Percentiles rank a stretch among this genome's conserved stretches.
These are phyloP conservation scores for Paedocypris micromegethes DNA, from an alignment of 2,797 vertebrate genomes.

Conservation along the genomic window DNA sequence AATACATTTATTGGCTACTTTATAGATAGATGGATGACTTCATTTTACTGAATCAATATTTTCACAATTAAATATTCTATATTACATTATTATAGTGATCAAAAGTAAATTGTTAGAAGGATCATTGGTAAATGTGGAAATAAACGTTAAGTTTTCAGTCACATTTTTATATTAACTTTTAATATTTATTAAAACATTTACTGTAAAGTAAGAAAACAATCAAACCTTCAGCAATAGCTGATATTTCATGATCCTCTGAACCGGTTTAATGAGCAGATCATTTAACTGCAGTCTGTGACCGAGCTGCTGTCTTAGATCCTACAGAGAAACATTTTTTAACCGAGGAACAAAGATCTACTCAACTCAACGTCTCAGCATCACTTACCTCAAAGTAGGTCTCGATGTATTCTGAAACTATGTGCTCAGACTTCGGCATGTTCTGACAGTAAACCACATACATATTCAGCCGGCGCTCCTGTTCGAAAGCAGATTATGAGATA, in stretches of 20 bases:
- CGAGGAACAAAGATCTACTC: background rate
- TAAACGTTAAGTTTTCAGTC: too few species aligned
- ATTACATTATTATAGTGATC: too few species aligned
- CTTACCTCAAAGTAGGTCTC: conserved; percentile 96
- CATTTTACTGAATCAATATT: too few species aligned
- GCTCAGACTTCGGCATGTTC: conserved; percentile 97
- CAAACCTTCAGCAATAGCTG: conserved; percentile 90
- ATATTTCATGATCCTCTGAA: conserved; percentile 98
- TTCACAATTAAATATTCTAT: too few species aligned
- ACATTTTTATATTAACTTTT: too few species aligned
- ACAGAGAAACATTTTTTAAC: conserved; percentile 12
- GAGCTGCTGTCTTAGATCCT: conserved; percentile 90
- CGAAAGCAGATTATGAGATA: too few species aligned
- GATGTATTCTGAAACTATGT: conserved; percentile 94
- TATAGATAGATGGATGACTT: too few species aligned
- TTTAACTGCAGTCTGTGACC: conserved; percentile 93
- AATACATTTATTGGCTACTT: too few species aligned
- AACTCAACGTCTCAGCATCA: conserved; percentile 10
- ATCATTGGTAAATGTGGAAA: too few species aligned
- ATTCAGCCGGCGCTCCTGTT: conserved; percentile 90
- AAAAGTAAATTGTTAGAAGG: too few species aligned
- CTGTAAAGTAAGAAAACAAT: background rate
- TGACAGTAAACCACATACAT: conserved; percentile 99
- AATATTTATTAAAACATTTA: too few species aligned
- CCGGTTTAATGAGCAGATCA: conserved; percentile 94